Base-by-base conservation (phyloP, 1,140 invertebrate species). In the Zaprionus ornatus region DNA sequence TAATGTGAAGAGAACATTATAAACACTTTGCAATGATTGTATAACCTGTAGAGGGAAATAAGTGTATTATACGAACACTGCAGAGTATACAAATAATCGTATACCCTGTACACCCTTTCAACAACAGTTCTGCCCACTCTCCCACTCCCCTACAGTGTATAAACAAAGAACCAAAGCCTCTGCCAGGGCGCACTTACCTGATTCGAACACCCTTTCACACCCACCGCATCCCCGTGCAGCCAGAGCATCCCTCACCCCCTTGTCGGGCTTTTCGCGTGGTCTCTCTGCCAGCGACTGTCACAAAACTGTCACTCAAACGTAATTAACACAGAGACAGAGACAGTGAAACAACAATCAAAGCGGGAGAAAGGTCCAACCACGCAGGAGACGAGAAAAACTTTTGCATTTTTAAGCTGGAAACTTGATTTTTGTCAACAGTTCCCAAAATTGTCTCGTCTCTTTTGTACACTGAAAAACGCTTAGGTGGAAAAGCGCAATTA, bases 301-400 rank as follows among this genome's bases (percentile, higher is more conserved):
- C 79, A 91, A 90, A 91, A 91, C 75, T 91, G 90, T 90, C 90
- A 91, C 86, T 91, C 90, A 91, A 85, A 81, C 56, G 79, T 90
- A 91, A 91, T 91, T 91, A 91, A 87, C 82, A 86, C 63, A 60
- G 77, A 59, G 54, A 37, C 57, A 55, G 63, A 15, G 54, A 37
- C 57, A 63, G 63, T 15, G 57, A 63, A 9, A 42, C 40, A 42
- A 37, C 35, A 42, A 17, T 15, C 19, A 65, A 64, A 19, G 45
- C 29, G 69, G 61, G 70, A 57, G 70, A 72, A 52, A 17, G 40
- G 40, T 45, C 59, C 59, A 74, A 71, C 84, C 77, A 65, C 68
- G 77, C 67, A 79, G 74, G 15, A 15, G 60, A 48, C 52, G 40
- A 60, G 61, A 70, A 77, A 45, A 77, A 64, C 40, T 85, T 74